Evolutionary conservation across 2,888 invertebrate species (phyloP).

Genomic region (Drosophila leonis): DNA sequence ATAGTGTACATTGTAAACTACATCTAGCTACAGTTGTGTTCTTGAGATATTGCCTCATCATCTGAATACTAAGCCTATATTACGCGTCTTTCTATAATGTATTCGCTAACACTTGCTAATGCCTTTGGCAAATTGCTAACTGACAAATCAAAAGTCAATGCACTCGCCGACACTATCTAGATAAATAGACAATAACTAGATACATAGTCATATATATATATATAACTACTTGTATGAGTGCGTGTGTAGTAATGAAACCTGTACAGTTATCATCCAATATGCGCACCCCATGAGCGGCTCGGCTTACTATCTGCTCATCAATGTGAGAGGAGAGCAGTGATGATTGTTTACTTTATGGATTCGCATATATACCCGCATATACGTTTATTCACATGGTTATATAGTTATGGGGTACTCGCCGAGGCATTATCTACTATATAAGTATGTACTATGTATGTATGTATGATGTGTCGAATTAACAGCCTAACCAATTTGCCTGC

Average conservation of each 20-base stretch:
- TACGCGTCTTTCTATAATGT: neutral
- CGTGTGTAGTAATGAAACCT: conserved; percentile 7
- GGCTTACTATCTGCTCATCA: conserved; percentile 40
- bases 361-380: conserved; percentile 45
- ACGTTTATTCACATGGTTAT: conserved; percentile 20
- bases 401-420: conserved; percentile 2
- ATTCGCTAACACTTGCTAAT: conserved; percentile 39
- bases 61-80: neutral
- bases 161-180: conserved; percentile 26
- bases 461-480: conserved; percentile 36
- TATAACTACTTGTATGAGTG: neutral
- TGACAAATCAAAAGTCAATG: conserved; percentile 59
- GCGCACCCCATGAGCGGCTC: conserved; percentile 21
- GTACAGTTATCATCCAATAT: conserved; percentile 37
- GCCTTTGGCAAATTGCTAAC: conserved; percentile 25
- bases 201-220: neutral
- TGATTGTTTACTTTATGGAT: conserved; percentile 65
- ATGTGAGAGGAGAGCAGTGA: conserved; percentile 28
- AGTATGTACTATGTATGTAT: conserved; percentile 20
- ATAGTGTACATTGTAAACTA: no score
- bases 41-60: neutral
- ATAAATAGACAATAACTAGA: neutral
- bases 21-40: neutral
- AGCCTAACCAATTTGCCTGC: conserved; percentile 71
- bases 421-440: conserved; percentile 1